Conservation (phyloP, 1,140 invertebrate species). For the Apocrypta bakeri region DNA sequence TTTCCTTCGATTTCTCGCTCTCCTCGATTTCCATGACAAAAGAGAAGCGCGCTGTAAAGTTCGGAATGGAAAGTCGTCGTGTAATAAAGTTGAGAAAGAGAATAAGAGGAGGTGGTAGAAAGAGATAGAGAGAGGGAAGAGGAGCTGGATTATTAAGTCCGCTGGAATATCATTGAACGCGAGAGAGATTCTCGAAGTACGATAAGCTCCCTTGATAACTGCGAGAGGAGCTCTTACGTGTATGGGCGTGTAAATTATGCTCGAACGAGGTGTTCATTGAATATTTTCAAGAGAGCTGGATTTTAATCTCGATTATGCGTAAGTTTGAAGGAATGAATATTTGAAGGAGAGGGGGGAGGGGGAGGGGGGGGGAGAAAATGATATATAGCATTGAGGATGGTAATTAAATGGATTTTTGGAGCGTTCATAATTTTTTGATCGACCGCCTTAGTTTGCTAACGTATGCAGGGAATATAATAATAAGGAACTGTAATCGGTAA, state of each 20-base stretch:
- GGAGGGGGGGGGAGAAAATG: too few relatives aligned
- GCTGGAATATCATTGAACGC: constrained; percentile 19
- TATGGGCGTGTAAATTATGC: constrained; percentile 6
- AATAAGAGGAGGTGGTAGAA: neutral
- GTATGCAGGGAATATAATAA: neutral
- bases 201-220: constrained; percentile 27
- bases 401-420: neutral
- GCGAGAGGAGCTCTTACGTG: neutral
- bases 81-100: neutral
- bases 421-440: constrained; percentile 1
- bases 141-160: constrained; percentile 16
- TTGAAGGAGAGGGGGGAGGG: neutral
- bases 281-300: neutral
- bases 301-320: neutral
- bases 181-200: constrained; percentile 1
- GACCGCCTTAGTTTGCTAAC: neutral
- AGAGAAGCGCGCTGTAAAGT: neutral
- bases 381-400: neutral
- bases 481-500: neutral
- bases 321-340: neutral
- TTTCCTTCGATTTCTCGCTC: constrained; percentile 18
- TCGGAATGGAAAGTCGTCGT: neutral
- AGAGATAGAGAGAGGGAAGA: neutral
- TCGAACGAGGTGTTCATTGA: constrained; percentile 6
- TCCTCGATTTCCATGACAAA: constrained; percentile 35